Base-by-base conservation (phyloP, 2,113 vertebrate species). In the Coracopsis vasa region DNA sequence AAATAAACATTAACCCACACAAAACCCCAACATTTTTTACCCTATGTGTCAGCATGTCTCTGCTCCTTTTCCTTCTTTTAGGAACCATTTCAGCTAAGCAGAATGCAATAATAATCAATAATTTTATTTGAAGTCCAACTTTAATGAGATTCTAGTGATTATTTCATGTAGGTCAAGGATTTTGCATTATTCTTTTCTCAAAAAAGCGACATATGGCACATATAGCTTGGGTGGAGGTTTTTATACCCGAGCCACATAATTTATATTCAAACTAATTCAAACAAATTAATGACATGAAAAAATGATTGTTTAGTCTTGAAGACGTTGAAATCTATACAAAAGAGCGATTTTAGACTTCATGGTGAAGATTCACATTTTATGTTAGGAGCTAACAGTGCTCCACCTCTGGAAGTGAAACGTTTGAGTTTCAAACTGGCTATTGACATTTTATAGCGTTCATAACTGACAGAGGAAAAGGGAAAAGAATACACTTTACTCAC, bases 401-500 rank as follows among this genome's bases (percentile, higher is more conserved):
- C n/a, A 45, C 8, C 8, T 62, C 28, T 71, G 16, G 70, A 24
- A 91, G 17, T 24, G 51, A 92, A 87, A 64, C 9, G 1, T 64
- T 48, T 51, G 21, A 3, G 7, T 69, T 85, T 78, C 39, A 75
- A 16, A 61, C 23, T 58, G 14, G 8, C 18, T 9, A 19, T 3
- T 78, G 58, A 44, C 2, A 5, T 67, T 92, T 64, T 66, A 50
- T 29, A 48, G 13, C 2, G 0, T 13, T 69, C 8, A 27, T 31
- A 19, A 66, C 6, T 48, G 37, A 16, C 23, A 77, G 42, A 82
- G 6, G 14, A 70, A 74, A 79, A 64, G 9, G 6, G 11, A 47
- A 66, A 87, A 86, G 42, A 84, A 80, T 39, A n/a, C 3, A 2
- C 21, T 82, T 72, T 48, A 61, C 97, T 98, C 86, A 98, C 98